phyloP scores from a whole-genome alignment of 2,888 invertebrate species.

The Polyploca ridens region DNA sequence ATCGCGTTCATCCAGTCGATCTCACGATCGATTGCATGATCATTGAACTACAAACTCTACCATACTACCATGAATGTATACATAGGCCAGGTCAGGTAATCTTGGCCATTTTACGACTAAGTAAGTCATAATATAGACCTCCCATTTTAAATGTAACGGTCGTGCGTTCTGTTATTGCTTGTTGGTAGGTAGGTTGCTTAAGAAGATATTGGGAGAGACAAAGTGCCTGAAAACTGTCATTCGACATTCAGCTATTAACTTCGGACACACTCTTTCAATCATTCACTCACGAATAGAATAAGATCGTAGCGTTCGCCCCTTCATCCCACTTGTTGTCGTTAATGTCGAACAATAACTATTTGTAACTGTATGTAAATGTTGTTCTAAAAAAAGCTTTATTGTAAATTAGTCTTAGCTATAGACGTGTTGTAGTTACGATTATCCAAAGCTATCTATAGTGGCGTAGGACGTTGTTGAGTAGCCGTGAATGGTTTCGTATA shows the following conservation, averaged over 20 bases:
- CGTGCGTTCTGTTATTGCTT: neutral
- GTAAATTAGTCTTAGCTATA: constrained; percentile 78
- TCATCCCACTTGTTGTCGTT: constrained; percentile 61
- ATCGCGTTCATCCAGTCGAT: constrained; percentile 89
- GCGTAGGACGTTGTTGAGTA: constrained; percentile 68
- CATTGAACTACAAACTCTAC: constrained; percentile 54
- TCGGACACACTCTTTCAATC: constrained; percentile 6
- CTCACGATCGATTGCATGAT: constrained; percentile 84
- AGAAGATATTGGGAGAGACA: constrained; percentile 6
- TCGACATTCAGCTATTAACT: neutral
- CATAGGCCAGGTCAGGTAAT: neutral
- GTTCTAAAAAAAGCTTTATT: constrained; percentile 81
- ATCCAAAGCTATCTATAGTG: constrained; percentile 79
- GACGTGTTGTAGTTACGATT: constrained; percentile 70
- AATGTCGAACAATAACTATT: constrained; percentile 60
- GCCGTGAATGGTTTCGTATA: constrained; percentile 57
- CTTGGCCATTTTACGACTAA: neutral
- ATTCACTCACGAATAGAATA: constrained; percentile 6
- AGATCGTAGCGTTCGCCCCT: constrained; percentile 29
- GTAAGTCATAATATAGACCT: neutral
- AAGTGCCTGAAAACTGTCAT: constrained; percentile 11
- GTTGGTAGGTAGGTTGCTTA: neutral
- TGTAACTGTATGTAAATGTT: constrained; percentile 79
- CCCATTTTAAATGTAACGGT: constrained; percentile 6
- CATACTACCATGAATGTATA: neutral